Percentiles rank a stretch among this genome's conserved stretches.
These are phyloP conservation scores for Montipora capitata DNA, from an alignment of 92 coral and sea anemone genomes.

Conservation along the genomic window DNA sequence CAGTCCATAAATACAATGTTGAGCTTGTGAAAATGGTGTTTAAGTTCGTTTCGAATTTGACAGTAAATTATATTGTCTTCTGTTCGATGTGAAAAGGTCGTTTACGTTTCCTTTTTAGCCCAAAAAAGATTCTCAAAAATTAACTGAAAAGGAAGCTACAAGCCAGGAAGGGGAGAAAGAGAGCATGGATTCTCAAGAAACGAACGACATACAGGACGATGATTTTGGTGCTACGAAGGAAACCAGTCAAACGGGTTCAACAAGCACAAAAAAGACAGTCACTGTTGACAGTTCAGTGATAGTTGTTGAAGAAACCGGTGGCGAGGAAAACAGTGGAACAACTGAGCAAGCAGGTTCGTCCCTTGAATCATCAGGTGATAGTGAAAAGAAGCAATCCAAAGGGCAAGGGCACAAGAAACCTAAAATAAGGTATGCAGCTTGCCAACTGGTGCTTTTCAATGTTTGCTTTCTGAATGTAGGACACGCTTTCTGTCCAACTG, in stretches of 20 bases:
- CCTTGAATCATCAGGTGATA: not conserved
- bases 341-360: not conserved
- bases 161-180: not conserved
- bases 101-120: not conserved
- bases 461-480: not conserved
- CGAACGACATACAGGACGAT: not conserved
- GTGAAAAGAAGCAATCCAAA: not conserved
- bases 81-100: too few relatives aligned
- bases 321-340: not conserved
- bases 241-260: not conserved
- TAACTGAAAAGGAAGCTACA: not conserved
- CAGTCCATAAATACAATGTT: too few relatives aligned
- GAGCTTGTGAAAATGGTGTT: too few relatives aligned
- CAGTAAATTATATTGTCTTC: too few relatives aligned
- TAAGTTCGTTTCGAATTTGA: too few relatives aligned
- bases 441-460: not conserved
- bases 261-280: not conserved
- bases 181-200: not conserved
- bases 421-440: slow-evolving; percentile 21
- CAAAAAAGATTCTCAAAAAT: not conserved
- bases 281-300: not conserved
- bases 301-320: not conserved
- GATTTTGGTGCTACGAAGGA: not conserved
- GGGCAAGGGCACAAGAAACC: slow-evolving; percentile 5
- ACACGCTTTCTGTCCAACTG: too few relatives aligned